Evolutionary conservation across 2,888 invertebrate species (phyloP).

Genomic region (Xestoiulus laeticollis): DNA sequence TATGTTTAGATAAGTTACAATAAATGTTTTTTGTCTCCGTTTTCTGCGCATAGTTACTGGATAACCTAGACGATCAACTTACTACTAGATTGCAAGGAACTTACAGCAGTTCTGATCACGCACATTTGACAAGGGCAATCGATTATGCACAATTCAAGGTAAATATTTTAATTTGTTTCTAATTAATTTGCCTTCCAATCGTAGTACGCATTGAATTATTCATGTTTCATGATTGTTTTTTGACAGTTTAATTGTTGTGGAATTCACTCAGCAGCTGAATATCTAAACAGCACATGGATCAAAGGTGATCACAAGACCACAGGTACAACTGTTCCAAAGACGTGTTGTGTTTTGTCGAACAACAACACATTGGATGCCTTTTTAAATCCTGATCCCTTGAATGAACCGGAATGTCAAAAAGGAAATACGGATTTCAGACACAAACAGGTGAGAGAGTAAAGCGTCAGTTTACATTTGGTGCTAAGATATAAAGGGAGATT

Average conservation of each 20-base stretch:
- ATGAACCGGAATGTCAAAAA: constrained; percentile 60
- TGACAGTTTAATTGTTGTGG: constrained; percentile 64
- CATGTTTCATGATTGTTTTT: background rate
- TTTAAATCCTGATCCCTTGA: constrained; percentile 59
- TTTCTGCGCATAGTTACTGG: constrained; percentile 59
- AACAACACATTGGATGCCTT: constrained; percentile 59
- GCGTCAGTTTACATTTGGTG: background rate
- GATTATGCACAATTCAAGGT: constrained; percentile 68
- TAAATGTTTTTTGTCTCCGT: background rate
- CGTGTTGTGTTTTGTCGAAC: constrained; percentile 60
- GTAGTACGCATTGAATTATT: background rate
- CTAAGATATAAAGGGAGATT: too few species aligned
- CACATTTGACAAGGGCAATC: constrained; percentile 65
- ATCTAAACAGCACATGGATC: constrained; percentile 65
- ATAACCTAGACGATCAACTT: constrained; percentile 64
- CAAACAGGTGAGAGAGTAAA: constrained; percentile 61
- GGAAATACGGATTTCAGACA: constrained; percentile 63
- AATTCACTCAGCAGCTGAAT: constrained; percentile 64
- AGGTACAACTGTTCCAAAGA: constrained; percentile 58
- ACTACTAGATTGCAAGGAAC: constrained; percentile 62
- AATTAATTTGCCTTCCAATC: background rate
- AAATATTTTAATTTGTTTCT: background rate
- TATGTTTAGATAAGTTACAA: too few species aligned
- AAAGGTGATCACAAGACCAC: background rate
- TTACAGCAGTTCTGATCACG: constrained; percentile 63